Evolutionary conservation across 1,140 invertebrate genomes (phyloP), one percentile per base, ranked within the genome.

Genomic region (Zaprionus inermis): DNA sequence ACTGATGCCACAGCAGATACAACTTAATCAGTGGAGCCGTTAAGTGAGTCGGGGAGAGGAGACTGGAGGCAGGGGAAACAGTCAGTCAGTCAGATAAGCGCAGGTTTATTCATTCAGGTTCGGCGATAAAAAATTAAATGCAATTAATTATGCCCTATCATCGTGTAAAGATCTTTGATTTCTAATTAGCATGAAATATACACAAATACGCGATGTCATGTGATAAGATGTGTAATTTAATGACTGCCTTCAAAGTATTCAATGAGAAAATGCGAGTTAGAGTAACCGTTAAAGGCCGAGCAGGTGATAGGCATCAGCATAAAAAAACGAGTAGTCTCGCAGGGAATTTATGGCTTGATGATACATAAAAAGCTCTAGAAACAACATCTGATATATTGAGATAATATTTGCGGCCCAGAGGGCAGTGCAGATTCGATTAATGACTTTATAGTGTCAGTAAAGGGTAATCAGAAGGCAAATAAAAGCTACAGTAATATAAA

Each of bases 171-270:
- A 88, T 86, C 82, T 85, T 49, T 56, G 60, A 56, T 55, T 79
- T 88, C 67, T 79, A 82, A 88, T 86, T 86, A 88, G 82, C 83
- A 83, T 88, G 79, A 88, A 86, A 86, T 86, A 86, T 82, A 88
- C 41, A 64, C 70, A 60, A 66, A 73, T 38, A 71, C 20, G 20
- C 72, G 46, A 68, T 73, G 55, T 57, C 59, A 14, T 7, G 18
- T 20, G 82, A 86, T 88, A 82, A 77, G 72, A 82, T 77, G 44
- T 61, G 83, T 79, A 79, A 83, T 79, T 83, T 88, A 79, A 86
- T 86, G 83, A 18, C 61, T 16, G 41, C 52, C 41, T 71, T 63
- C 51, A 69, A 46, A 20, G n/a, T 44, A 32, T 51, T 52, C 28
- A 57, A 58, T 24, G 54, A 32, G 28, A 44, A 76, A 67, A 57